A percentile compares a stretch with the other conserved stretches of the same genome.
Evolutionary conservation across 2,888 invertebrate species (phyloP).

Genomic region (Scaptomyza tumidula): DNA sequence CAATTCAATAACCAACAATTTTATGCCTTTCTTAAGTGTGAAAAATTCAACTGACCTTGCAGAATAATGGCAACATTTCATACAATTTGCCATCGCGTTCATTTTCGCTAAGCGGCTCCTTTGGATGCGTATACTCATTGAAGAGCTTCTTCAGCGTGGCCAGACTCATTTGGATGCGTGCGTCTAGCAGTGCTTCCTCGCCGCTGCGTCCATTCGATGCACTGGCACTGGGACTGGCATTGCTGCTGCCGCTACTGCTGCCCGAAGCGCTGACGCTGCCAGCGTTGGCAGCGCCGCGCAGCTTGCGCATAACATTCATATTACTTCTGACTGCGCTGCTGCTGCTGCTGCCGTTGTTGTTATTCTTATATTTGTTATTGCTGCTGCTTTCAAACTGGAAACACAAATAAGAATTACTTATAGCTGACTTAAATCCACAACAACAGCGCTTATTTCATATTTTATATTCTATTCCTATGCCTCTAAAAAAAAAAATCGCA

Average conservation of each 20-base stretch:
- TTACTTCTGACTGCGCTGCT: conserved; percentile 4
- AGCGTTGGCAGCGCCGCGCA: conserved; percentile 86
- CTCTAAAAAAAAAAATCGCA: conserved; percentile 13
- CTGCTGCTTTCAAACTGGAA: conserved; percentile 47
- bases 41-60: conserved; percentile 89
- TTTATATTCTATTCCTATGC: conserved; percentile 38
- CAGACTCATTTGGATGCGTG: conserved; percentile 94
- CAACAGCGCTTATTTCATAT: conserved; percentile 33
- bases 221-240: conserved; percentile 68
- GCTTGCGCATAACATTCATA: conserved; percentile 97
- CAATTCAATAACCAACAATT: neutral
- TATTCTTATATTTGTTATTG: conserved; percentile 1
- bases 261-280: conserved; percentile 55
- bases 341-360: conserved; percentile 9
- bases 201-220: conserved; percentile 85
- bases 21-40: neutral
- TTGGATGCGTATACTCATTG: conserved; percentile 96
- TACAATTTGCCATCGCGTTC: conserved; percentile 97
- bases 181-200: conserved; percentile 86
- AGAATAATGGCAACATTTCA: conserved; percentile 98
- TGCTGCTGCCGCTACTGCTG: conserved; percentile 73
- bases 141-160: conserved; percentile 98
- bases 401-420: conserved; percentile 40
- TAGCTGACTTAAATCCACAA: conserved; percentile 29
- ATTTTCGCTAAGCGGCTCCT: conserved; percentile 90